A percentile compares a stretch with the other conserved stretches of the same genome.
Conservation (phyloP, 2,797 vertebrate species). For the Poeciliopsis paucimaculata region DNA sequence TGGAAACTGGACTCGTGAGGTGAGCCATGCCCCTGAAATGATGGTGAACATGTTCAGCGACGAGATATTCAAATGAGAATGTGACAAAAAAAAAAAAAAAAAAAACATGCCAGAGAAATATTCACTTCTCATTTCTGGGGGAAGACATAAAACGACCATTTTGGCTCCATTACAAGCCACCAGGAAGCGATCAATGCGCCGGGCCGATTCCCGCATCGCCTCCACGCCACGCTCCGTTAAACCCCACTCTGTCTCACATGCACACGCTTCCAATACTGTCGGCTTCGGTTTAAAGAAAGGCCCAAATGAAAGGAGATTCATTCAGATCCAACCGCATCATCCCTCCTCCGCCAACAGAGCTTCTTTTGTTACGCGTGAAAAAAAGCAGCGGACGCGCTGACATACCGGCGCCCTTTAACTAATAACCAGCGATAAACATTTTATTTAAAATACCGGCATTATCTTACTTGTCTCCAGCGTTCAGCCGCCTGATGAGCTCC, state of each 20-base stretch:
- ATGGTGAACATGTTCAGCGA: constrained; percentile 61
- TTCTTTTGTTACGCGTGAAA: constrained; percentile 17
- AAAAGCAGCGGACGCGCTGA: neutral
- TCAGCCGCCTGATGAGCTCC: constrained; percentile 1
- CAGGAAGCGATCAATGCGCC: constrained; percentile 18
- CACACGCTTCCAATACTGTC: neutral
- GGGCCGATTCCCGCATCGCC: neutral
- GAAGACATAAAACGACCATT: neutral
- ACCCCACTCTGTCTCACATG: neutral
- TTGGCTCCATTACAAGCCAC: constrained; percentile 5
- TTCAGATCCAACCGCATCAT: constrained; percentile 1
- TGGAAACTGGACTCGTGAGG: constrained; percentile 33
- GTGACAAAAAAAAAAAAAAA: neutral
- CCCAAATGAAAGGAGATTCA: neutral
- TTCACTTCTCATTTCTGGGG: neutral
- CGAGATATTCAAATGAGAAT: constrained; percentile 14
- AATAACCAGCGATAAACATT: neutral
- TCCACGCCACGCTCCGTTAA: neutral
- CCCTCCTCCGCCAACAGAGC: constrained; percentile 13
- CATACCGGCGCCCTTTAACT: neutral
- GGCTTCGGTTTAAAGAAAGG: neutral
- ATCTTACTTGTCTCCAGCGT: constrained; percentile 41
- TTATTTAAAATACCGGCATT: neutral
- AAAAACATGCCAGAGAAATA: neutral
- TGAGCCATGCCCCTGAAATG: constrained; percentile 72